These are phyloP conservation scores for Aspidoscelis tigris DNA, from an alignment of 2,113 vertebrate species.

Conservation along the genomic window DNA sequence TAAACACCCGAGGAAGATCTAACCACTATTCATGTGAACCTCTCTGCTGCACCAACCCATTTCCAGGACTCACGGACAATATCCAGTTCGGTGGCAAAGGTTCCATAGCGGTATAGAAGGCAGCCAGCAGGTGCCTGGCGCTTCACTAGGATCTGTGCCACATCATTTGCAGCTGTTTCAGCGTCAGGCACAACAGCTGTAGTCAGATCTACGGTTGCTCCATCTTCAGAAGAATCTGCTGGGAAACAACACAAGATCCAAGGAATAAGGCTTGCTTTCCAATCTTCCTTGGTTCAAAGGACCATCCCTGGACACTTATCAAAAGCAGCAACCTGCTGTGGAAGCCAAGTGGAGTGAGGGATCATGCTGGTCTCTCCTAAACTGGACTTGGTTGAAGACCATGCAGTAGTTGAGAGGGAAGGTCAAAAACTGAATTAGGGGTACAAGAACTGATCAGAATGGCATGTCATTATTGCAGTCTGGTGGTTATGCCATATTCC, in stretches of 20 bases:
- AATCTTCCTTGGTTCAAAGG: no score
- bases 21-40: no score
- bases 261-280: neutral
- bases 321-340: neutral
- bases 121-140: constrained; percentile 85
- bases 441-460: neutral
- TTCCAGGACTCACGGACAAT: constrained; percentile 84
- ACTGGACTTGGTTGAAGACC: neutral
- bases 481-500: no score
- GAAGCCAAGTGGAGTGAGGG: neutral
- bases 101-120: constrained; percentile 89
- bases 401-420: neutral
- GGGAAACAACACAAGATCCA: neutral
- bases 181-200: neutral
- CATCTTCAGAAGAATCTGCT: constrained; percentile 1
- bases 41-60: neutral
- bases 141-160: constrained; percentile 81
- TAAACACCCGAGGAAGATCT: no score
- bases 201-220: neutral
- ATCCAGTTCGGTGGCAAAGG: constrained; percentile 81
- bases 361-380: neutral
- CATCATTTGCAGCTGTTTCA: constrained; percentile 55
- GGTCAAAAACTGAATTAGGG: neutral
- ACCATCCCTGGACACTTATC: neutral
- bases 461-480: neutral